Evolutionary conservation across 1,140 invertebrate species (phyloP), one percentile per base, ranked within the genome.

Genomic region (Penaeus vannamei): DNA sequence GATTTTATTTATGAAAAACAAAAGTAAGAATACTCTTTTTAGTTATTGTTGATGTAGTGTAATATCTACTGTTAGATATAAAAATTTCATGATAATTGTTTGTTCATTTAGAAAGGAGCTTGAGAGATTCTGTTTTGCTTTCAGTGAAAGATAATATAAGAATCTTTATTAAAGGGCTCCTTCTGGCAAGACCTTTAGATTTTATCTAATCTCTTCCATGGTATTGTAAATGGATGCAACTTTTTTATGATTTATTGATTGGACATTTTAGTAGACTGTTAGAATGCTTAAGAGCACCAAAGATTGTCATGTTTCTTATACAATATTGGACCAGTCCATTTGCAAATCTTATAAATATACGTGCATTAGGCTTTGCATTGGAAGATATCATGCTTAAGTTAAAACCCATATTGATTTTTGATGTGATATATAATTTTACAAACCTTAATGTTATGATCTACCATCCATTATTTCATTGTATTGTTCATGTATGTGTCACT

Each of bases 261-360:
- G 61, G 36, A 85, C 62, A 64, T 72, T 85, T 85, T 85, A 85
- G 64, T 42, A 42, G 36, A 42, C 36, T 42, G 60, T 66, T 46
- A 36, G 66, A 64, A 62, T 86, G 72, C 61, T 53, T 64, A 59
- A 84, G 84, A 76, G 82, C 82, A 84, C 59, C 69, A 84, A 82
- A 83, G 61, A 83, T 82, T 66, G 77, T 72, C 61, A 87, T 46
- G 26, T 80, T 80, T 79, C 60, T 79, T 89, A 66, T 89, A 80
- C 87, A 89, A 84, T 84, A 89, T 77, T 87, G 87, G 87, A 89
- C 87, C 82, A 85, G 87, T 84, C 82, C 82, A 84, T 84, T 84
- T 79, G 61, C 69, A 84, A 32, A 89, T 79, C 53, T 53, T 53
- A 53, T 10, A 79, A 84, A 29, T 61, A 83, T 60, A 76, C 22